These are phyloP conservation scores for Parambassis ranga DNA, from an alignment of 2,797 vertebrate genomes.

Conservation along the genomic window DNA sequence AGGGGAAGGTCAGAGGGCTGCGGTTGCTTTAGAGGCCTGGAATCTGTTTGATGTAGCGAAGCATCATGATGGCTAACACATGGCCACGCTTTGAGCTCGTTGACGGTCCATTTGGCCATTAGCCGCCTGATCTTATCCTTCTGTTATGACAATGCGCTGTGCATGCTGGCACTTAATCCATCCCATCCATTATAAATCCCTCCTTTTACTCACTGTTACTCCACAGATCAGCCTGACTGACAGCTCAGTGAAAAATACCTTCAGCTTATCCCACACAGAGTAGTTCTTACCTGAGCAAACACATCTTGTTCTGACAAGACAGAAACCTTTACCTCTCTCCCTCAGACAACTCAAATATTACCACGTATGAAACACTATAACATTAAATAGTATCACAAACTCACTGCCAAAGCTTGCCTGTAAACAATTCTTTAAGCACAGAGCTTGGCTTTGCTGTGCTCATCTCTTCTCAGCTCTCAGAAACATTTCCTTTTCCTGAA, in stretches of 20 bases:
- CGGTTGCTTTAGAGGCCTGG: conserved; percentile 13
- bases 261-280: background rate
- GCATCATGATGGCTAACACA: conserved; percentile 13
- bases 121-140: background rate
- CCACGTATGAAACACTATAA: too few species aligned
- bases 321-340: too few species aligned
- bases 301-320: too few species aligned
- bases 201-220: conserved; percentile 4
- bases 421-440: too few species aligned
- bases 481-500: too few species aligned
- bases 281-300: too few species aligned
- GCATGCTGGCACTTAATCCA: conserved; percentile 15
- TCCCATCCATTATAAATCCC: conserved; percentile 8
- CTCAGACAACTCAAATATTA: too few species aligned
- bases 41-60: conserved; percentile 48
- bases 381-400: too few species aligned
- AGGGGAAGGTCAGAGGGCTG: conserved; percentile 15
- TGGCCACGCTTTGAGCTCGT: conserved; percentile 45
- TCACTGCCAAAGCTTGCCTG: too few species aligned
- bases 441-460: too few species aligned
- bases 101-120: background rate
- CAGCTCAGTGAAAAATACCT: conserved; percentile 1
- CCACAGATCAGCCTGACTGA: background rate
- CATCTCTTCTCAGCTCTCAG: too few species aligned
- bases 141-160: conserved; percentile 31